phyloP scores from a whole-genome alignment of 2,113 vertebrate genomes.

The Trematomus loennbergii region DNA sequence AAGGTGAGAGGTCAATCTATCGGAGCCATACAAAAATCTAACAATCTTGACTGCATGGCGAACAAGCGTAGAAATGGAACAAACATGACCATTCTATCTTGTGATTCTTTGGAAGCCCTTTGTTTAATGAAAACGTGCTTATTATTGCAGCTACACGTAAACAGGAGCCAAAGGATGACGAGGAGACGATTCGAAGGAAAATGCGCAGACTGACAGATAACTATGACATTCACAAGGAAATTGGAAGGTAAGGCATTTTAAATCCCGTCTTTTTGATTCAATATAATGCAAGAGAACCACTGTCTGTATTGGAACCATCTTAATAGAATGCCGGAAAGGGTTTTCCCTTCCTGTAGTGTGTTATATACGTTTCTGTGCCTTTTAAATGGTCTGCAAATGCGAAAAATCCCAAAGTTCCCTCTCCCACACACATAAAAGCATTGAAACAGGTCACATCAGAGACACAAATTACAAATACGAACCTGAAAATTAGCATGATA shows the following conservation, averaged over 20 bases:
- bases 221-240: constrained; percentile 95
- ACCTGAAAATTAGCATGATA: too few species aligned
- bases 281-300: not conserved
- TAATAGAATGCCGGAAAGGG: not conserved
- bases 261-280: not conserved
- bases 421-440: too few species aligned
- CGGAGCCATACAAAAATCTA: not conserved
- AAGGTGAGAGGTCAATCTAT: constrained; percentile 80
- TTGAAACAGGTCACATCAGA: too few species aligned
- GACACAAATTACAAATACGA: too few species aligned
- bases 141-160: constrained; percentile 72
- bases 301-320: not conserved
- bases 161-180: constrained; percentile 84
- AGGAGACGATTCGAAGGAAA: constrained; percentile 87
- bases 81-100: not conserved
- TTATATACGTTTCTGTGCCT: too few species aligned
- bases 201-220: constrained; percentile 91
- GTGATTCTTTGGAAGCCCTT: not conserved
- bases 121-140: not conserved
- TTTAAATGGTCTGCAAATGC: too few species aligned
- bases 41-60: not conserved
- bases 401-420: too few species aligned
- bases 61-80: not conserved
- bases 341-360: not conserved
- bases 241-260: constrained; percentile 86